Base-by-base conservation (phyloP, 1,140 invertebrate species). In the Agrypnia vestita region DNA sequence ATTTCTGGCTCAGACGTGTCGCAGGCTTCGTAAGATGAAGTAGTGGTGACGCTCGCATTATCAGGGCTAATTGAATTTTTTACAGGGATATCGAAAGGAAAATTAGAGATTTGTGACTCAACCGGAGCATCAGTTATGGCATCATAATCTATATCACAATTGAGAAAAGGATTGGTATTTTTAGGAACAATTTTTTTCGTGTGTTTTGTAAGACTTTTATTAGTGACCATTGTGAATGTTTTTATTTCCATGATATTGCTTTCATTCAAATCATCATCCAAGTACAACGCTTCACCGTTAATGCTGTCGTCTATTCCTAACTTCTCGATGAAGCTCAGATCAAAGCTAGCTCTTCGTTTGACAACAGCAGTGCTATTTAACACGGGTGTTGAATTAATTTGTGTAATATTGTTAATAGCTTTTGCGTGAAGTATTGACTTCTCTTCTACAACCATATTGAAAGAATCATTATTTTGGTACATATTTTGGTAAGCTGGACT, bases 241-340 rank as follows among this genome's bases (percentile, higher is more conserved):
- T 90, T 90, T 1, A 90, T 89, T 84, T 90, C 89, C 88, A 90
- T 90, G 19, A 89, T 90, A 71, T 90, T 89, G 56, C 89, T 90
- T 85, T 90, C 89, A 81, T 90, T 90, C 62, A 90, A 84, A 84
- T 90, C 89, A 80, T 90, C 89, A 77, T 90, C 89, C 7, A 89
- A 84, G 78, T 87, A 89, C 13, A 89, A 80, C 1, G 87, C 88
- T 79, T 88, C 75, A 4, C 64, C 86, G 61, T 87, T 88, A 11
- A 86, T 86, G 6, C 82, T 71, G 11, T 87, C 87, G 67, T 89
- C 87, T 43, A 90, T 81, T 4, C 86, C 87, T 9, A 90, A 84
- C 75, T 86, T 85, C 71, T 90, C 89, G 43, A 90, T 89, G 47
- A 90, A 90, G 84, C 88, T 90, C 74, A 90, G 82, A 79, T 85